Evolutionary conservation across 2,113 vertebrate genomes (phyloP), one percentile per base, ranked within the genome.

Genomic region (Stegostoma tigrinum): DNA sequence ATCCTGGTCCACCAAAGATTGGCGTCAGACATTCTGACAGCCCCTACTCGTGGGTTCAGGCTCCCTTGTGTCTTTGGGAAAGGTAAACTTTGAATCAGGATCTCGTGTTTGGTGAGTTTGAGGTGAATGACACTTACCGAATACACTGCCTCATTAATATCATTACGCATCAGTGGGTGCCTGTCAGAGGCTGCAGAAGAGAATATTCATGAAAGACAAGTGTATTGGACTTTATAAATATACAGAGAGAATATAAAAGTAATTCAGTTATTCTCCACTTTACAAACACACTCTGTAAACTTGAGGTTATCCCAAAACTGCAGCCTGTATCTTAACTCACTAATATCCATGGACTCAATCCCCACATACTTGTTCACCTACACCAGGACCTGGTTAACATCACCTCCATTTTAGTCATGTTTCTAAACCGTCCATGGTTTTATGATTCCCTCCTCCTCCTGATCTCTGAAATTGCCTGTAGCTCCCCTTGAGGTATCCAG

Each of bases 141-240:
- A 95, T 95, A 95, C 24, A 95, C 23, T 8, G 61, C 61, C 0
- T 95, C 93, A 48, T 70, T 21, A 19, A 3, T 66, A 30, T 95
- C 67, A 72, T 95, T 95, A 10, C 24, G 93, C 93, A 95, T 68
- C 42, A 95, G 67, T 27, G 42, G 66, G 23, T 95, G 93, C 5
- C 42, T 70, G 66, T 95, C 93, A 68, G 93, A 95, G 12, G 93
- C 93, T 95, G 66, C 21, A 48, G 38, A 72, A 94, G 42, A 68
- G 72, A 68, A 48, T 0, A 72, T 8, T 48, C 15, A 94, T 68
- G 45, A 94, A 91, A 87, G 24, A 87, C 8, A 93, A 45, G 2
- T 21, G 12, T 23, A 45, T 24, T 12, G 2, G 7, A 38, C 66
- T 10, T 94, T 68, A 68, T 70, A 42, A 94, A 70, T 94, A 27